Conservation (phyloP, 1,140 invertebrate genomes). For the Lutraria rhynchaena region DNA sequence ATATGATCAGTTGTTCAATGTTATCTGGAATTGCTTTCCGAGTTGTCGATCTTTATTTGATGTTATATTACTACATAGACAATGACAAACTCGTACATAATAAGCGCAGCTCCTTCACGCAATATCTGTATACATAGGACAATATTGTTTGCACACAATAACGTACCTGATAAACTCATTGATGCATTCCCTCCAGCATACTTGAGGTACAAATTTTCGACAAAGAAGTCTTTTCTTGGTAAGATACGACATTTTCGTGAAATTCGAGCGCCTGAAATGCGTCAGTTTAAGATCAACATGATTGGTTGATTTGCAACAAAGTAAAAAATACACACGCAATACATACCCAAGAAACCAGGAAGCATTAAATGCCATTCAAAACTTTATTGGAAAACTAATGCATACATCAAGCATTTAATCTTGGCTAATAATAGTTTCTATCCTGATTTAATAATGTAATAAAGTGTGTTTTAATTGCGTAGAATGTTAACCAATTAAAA, state of each 20-base stretch:
- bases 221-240: slow-evolving; percentile 34
- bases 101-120: not conserved
- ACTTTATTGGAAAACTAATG: no score
- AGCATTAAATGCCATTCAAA: no score
- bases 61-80: not conserved
- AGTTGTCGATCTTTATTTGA: not conserved
- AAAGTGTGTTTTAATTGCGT: no score
- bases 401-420: no score
- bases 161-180: slow-evolving; percentile 2
- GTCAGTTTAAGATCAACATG: no score
- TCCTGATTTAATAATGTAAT: no score
- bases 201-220: not conserved
- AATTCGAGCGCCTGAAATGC: slow-evolving; percentile 33
- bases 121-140: not conserved
- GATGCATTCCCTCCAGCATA: slow-evolving; percentile 2
- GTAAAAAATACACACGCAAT: no score
- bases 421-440: no score
- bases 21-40: not conserved
- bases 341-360: no score
- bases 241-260: slow-evolving; percentile 43
- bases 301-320: no score
- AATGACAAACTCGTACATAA: not conserved
- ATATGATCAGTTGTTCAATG: no score
- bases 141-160: not conserved
- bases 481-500: no score